Evolutionary conservation across 2,797 vertebrate genomes (phyloP).

Genomic region (Apogon hyalosoma): DNA sequence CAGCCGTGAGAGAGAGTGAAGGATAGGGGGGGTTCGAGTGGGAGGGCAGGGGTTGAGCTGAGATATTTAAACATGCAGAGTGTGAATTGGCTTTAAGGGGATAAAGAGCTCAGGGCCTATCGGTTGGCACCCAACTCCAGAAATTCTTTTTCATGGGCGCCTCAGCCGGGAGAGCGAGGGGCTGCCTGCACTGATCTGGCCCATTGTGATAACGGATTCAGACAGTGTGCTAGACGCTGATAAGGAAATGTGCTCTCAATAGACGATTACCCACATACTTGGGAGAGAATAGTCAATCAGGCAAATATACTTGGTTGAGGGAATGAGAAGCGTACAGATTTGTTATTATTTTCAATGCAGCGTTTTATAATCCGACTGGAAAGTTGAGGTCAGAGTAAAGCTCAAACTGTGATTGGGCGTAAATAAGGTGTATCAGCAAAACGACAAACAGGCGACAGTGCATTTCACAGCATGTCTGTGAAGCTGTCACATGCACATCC

Average conservation of each 20-base stretch:
- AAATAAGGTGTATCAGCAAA: constrained; percentile 68
- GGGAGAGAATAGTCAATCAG: constrained; percentile 84
- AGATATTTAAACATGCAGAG: constrained; percentile 86
- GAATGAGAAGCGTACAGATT: constrained; percentile 77
- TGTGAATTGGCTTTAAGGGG: constrained; percentile 92
- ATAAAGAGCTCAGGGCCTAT: constrained; percentile 88
- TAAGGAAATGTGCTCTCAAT: constrained; percentile 91
- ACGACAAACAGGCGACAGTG: constrained; percentile 3
- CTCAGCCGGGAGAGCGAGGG: constrained; percentile 85
- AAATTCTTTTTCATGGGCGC: constrained; percentile 88
- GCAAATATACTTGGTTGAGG: constrained; percentile 74
- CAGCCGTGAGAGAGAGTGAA: constrained; percentile 47
- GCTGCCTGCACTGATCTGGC: constrained; percentile 89
- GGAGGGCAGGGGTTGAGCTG: constrained; percentile 82
- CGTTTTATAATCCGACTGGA: constrained; percentile 67
- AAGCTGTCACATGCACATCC: constrained; percentile 25
- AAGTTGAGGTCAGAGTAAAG: constrained; percentile 63
- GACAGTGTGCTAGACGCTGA: constrained; percentile 89
- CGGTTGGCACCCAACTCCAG: constrained; percentile 88
- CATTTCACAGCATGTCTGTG: constrained; percentile 25
- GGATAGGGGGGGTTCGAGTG: constrained; percentile 44
- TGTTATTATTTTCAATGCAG: constrained; percentile 70
- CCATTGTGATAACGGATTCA: constrained; percentile 92
- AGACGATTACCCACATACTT: constrained; percentile 85
- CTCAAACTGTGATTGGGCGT: constrained; percentile 41